Evolutionary conservation across 2,113 vertebrate species (phyloP).

Genomic region (Saccopteryx bilineata): DNA sequence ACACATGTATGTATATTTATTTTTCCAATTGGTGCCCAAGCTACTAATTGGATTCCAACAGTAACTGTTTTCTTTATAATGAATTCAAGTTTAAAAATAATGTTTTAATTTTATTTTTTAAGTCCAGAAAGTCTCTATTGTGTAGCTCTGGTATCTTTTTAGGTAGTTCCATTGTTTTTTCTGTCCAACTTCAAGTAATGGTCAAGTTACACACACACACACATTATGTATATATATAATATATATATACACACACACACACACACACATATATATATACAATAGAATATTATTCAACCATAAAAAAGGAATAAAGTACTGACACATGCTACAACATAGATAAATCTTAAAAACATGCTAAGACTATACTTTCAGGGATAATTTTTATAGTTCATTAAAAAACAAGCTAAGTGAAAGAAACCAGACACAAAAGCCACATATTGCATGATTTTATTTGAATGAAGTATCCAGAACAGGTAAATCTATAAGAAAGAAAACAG

Average conservation of each 20-base stretch:
- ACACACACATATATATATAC: not conserved
- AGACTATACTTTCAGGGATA: too few relatives aligned
- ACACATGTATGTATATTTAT: too few relatives aligned
- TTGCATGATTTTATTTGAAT: not conserved
- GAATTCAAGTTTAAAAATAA: slow-evolving; percentile 19
- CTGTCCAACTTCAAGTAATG: not conserved
- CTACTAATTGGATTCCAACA: not conserved
- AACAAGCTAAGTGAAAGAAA: slow-evolving; percentile 3
- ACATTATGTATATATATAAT: too few relatives aligned
- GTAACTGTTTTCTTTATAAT: not conserved
- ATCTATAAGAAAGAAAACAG: not conserved
- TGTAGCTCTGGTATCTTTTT: not conserved
- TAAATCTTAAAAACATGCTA: not conserved
- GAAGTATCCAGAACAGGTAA: not conserved
- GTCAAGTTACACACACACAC: too few relatives aligned
- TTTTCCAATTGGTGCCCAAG: not conserved
- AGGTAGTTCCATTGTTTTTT: not conserved
- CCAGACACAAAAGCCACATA: not conserved
- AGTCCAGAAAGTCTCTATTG: not conserved
- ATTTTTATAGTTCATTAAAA: not conserved
- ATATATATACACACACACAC: too few relatives aligned
- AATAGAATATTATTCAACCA: not conserved
- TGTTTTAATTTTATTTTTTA: not conserved
- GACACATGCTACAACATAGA: not conserved
- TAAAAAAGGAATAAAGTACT: not conserved